These are phyloP conservation scores for Epinotia ramella DNA, from an alignment of 2,888 invertebrate species.

Conservation along the genomic window DNA sequence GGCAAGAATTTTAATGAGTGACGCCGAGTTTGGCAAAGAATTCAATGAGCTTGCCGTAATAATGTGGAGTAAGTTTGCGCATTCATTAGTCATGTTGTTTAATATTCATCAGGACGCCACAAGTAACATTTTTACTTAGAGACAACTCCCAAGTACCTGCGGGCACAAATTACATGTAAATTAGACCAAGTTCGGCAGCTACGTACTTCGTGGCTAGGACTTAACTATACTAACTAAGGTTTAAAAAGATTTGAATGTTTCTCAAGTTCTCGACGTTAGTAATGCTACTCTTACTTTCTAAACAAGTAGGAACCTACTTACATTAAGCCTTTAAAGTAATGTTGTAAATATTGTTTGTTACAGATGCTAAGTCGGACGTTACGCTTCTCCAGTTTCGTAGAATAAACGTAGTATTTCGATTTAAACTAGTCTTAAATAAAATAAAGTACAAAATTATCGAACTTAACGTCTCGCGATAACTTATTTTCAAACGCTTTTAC, in stretches of 20 bases:
- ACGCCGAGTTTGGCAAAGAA: slow-evolving; percentile 66
- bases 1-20: slow-evolving; percentile 70
- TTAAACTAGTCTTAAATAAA: slow-evolving; percentile 54
- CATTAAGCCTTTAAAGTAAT: slow-evolving; percentile 39
- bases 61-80: slow-evolving; percentile 73
- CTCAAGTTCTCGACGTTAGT: slow-evolving; percentile 25
- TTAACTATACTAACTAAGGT: slow-evolving; percentile 27
- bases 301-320: not conserved
- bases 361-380: slow-evolving; percentile 84
- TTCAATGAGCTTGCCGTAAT: slow-evolving; percentile 76
- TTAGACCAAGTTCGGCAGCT: slow-evolving; percentile 64
- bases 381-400: slow-evolving; percentile 59
- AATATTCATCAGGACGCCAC: slow-evolving; percentile 73
- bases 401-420: slow-evolving; percentile 63
- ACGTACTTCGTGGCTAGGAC: slow-evolving; percentile 25
- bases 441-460: slow-evolving; percentile 79
- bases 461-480: slow-evolving; percentile 65
- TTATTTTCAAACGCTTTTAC: slow-evolving; percentile 56
- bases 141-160: slow-evolving; percentile 59
- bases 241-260: slow-evolving; percentile 36
- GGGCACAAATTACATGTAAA: slow-evolving; percentile 76
- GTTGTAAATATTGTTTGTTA: slow-evolving; percentile 61
- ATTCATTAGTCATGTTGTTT: slow-evolving; percentile 74
- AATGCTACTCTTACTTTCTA: not conserved
- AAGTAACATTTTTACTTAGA: slow-evolving; percentile 67